Evolutionary conservation across 2,797 vertebrate species (phyloP), one percentile per base, ranked within the genome.

Genomic region (Parauchenoglanis punctatus): DNA sequence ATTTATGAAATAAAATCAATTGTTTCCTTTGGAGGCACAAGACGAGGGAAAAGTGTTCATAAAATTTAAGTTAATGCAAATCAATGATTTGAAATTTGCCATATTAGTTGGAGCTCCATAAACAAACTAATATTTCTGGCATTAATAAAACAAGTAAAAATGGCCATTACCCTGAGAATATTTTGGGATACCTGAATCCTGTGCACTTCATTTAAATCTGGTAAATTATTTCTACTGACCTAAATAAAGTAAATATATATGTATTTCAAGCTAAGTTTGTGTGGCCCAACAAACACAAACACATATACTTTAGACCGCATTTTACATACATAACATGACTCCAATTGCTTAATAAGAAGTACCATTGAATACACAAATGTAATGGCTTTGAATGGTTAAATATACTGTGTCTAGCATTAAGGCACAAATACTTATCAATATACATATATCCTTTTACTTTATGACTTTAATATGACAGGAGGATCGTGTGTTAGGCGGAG

Each of bases 11-110:
- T 7, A 25, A 44, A 61, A 46, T 65, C 7, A 77, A 15, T 49
- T 31, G 12, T 85, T 90, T 89, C 86, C 78, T 86, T 81, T 81
- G 81, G 86, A 90, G 89, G 88, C 85, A 68, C 76, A 6, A n/a
- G 76, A 31, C 83, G 63, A 81, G 35, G 54, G 65, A 13, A 54
- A 40, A 31, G 63, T 52, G n/a, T 87, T 35, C 25, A 46, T 61
- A 18, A 31, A 25, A 63, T 44, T 86, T 58, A 31, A 83, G 25
- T 80, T 61, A 15, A 77, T 17, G 31, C 12, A 25, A 67, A 20
- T 83, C 59, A 18, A 17, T 15, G 6, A 23, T 8, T 15, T 63
- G 5, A 40, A 28, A 81, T 28, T 67, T 67, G 8, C 4, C 15
- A 6, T 31, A 52, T 67, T 12, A 49, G 25, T 83, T 67, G 40